Evolutionary conservation across 1,140 invertebrate species (phyloP), one percentile per base, ranked within the genome.

Genomic region (Drosophila obscura): DNA sequence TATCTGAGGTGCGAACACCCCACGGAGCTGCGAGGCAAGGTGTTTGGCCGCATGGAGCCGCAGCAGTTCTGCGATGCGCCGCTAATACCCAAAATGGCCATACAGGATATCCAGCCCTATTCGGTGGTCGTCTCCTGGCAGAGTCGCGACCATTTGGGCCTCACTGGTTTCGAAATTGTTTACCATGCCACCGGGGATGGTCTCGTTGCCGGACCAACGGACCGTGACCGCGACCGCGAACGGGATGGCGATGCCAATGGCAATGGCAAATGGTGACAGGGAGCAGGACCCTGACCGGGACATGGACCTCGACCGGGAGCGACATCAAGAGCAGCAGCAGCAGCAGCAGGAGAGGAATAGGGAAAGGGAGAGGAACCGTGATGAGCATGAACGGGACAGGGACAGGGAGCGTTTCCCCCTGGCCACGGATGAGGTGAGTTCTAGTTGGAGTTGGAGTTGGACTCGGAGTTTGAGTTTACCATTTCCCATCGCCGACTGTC

Each of bases 101-200:
- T 97, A 73, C 95, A 96, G 92, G 96, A 97, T 90, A 96, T 97
- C 35, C 96, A 97, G 92, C 96, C 96, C 2, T 96, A 96, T 92
- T 96, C 96, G n/a, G 95, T 97, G 35, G 93, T 97, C 56, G 96
- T 97, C 11, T 96, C 96, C 55, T 98, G 97, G 97, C 96, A 97
- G 90, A 96, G 96, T 74, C 94, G 96, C 76, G 97, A 98, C 93
- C 95, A 97, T 92, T 96, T 95, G 13, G 95, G 96, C 19, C 93
- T 98, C 58, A 95, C 95, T 76, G 97, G 96, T 52, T 98, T 96
- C 90, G 95, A 96, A 93, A 95, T 98, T 74, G 95, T 96, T 73
- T 97, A 97, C 93, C 96, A 96, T 83, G 94, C 95, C 31, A 94
- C 95, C 73, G 78, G 72, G 58, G 95, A 96, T 85, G 93, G 93